Conservation (phyloP, 2,888 invertebrate species). For the Drosophila vallismaia region DNA sequence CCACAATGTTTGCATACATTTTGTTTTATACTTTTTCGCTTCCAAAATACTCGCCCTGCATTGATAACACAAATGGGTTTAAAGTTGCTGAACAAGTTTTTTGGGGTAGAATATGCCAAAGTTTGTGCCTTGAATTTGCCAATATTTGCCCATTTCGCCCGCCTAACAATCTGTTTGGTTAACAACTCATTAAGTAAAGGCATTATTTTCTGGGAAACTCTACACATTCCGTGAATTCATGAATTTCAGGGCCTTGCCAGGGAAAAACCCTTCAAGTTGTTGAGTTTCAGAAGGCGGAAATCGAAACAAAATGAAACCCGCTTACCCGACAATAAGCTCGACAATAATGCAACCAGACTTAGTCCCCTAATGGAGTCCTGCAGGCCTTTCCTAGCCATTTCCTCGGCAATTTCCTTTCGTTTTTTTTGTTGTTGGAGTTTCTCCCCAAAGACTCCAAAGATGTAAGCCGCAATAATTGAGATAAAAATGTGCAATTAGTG, state of each 20-base stretch:
- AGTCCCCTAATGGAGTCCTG: slow-evolving; percentile 37
- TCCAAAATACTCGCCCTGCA: slow-evolving; percentile 17
- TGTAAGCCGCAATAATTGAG: slow-evolving; percentile 74
- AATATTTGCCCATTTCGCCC: not conserved
- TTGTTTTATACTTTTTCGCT: slow-evolving; percentile 5
- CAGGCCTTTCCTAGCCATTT: not conserved
- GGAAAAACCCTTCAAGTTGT: slow-evolving; percentile 7
- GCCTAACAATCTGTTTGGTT: slow-evolving; percentile 1
- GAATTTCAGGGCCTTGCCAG: not conserved
- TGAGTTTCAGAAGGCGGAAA: slow-evolving; percentile 1
- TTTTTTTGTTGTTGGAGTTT: not conserved
- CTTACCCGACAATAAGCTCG: slow-evolving; percentile 15
- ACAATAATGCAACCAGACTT: slow-evolving; percentile 25
- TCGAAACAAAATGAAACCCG: slow-evolving; percentile 25
- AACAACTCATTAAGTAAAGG: not conserved
- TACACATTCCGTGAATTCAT: not conserved
- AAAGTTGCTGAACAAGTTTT: slow-evolving; percentile 23
- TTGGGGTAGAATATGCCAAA: not conserved
- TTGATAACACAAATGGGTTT: slow-evolving; percentile 41
- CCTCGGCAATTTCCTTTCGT: not conserved
- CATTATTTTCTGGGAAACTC: not conserved
- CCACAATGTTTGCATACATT: slow-evolving; percentile 39
- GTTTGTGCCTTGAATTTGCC: not conserved
- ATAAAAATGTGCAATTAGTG: slow-evolving; percentile 74
- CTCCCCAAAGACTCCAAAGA: slow-evolving; percentile 19